These are phyloP conservation scores for Tor tambroides DNA, from an alignment of 2,113 vertebrate genomes.

Conservation along the genomic window DNA sequence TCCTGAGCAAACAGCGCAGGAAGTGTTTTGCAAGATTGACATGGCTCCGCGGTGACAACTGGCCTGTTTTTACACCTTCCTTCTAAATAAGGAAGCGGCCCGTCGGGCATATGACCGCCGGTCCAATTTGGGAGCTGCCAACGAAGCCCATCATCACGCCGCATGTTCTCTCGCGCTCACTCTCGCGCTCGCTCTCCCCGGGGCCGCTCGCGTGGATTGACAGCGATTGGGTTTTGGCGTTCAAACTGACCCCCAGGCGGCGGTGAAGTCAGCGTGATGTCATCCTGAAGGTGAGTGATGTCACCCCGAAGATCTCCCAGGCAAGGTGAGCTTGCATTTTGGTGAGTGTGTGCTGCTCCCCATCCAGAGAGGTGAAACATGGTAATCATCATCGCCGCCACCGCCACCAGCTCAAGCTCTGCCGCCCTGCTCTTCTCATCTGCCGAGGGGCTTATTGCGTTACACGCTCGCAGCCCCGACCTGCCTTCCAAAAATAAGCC, in stretches of 20 bases:
- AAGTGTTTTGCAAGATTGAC: slow-evolving; percentile 70
- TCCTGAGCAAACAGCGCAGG: slow-evolving; percentile 63
- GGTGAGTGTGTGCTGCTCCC: slow-evolving; percentile 71
- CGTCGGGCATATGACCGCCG: slow-evolving; percentile 76
- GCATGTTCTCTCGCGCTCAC: not conserved
- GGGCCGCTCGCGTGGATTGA: not conserved
- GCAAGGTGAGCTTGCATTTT: slow-evolving; percentile 79
- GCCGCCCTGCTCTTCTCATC: slow-evolving; percentile 79
- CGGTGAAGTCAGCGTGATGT: slow-evolving; percentile 83
- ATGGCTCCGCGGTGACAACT: slow-evolving; percentile 82
- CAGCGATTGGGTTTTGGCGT: not conserved
- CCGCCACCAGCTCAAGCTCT: slow-evolving; percentile 74
- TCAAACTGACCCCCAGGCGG: slow-evolving; percentile 2
- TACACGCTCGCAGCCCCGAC: slow-evolving; percentile 88
- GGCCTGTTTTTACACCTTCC: slow-evolving; percentile 84
- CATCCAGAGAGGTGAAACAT: slow-evolving; percentile 78
- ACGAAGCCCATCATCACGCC: slow-evolving; percentile 28
- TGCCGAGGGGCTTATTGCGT: slow-evolving; percentile 77
- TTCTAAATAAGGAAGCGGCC: slow-evolving; percentile 89
- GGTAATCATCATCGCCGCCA: slow-evolving; percentile 76
- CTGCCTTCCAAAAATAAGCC: slow-evolving; percentile 95
- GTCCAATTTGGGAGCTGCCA: slow-evolving; percentile 80
- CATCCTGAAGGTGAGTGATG: slow-evolving; percentile 76
- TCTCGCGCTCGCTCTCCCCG: slow-evolving; percentile 12
- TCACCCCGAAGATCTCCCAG: slow-evolving; percentile 74